A percentile compares a stretch with the other conserved stretches of the same genome.
Conservation (phyloP, 2,113 vertebrate species). For the Accipiter virgatus region DNA sequence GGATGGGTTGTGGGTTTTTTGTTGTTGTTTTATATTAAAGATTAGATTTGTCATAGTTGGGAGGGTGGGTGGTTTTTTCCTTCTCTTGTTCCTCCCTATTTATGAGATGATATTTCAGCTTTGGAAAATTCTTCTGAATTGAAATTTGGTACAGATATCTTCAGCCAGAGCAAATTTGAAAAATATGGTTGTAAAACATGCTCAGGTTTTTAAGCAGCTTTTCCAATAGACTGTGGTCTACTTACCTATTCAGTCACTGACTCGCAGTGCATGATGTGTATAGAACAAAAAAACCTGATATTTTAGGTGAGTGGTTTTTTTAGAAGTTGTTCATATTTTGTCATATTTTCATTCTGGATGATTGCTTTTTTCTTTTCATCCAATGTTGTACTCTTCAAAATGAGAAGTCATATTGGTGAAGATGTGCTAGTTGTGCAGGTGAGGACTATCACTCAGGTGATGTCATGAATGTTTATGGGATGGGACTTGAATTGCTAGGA, state of each 20-base stretch:
- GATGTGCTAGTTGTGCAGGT: not conserved
- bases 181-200: not conserved
- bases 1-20: not conserved
- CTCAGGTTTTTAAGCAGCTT: not conserved
- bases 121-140: not conserved
- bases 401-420: not conserved
- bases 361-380: not conserved
- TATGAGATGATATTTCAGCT: not conserved
- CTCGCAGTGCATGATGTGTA: not conserved
- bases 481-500: not conserved
- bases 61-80: rapidly evolving
- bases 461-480: not conserved
- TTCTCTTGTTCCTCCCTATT: not conserved
- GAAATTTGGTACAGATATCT: not conserved
- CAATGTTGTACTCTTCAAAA: not conserved
- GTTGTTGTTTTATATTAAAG: not conserved
- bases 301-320: not conserved
- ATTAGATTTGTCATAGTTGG: not conserved
- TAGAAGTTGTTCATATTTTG: not conserved
- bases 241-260: not conserved
- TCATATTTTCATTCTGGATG: not conserved
- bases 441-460: not conserved
- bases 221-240: not conserved
- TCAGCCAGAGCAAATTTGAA: not conserved
- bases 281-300: not conserved